Conservation (phyloP, 2,113 vertebrate species). For the Labeo catla region DNA sequence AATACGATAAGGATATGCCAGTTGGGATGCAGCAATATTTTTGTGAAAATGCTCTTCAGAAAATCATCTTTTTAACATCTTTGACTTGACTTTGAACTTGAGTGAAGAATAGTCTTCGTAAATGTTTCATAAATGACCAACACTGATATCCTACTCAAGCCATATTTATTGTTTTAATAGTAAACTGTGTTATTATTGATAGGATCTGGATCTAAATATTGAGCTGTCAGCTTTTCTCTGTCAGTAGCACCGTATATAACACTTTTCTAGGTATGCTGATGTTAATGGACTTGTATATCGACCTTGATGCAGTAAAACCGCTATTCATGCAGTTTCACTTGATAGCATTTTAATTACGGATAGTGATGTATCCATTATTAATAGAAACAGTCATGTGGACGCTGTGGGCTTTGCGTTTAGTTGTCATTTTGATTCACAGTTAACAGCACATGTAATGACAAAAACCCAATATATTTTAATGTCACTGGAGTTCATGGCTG, state of each 20-base stretch:
- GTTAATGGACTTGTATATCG: constrained; percentile 5
- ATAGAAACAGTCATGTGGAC: background rate
- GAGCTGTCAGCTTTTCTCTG: background rate
- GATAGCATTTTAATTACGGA: constrained; percentile 25
- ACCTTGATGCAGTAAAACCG: background rate
- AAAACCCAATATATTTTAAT: background rate
- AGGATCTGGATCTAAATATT: background rate
- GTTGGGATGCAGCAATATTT: background rate
- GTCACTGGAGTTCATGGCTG: background rate
- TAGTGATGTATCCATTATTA: constrained; percentile 25
- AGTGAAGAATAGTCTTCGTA: background rate
- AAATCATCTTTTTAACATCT: background rate
- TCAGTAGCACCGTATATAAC: background rate
- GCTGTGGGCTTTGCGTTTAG: background rate
- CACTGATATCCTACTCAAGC: background rate
- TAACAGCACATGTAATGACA: background rate
- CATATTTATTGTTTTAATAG: background rate
- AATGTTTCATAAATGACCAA: background rate
- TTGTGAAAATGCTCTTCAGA: background rate
- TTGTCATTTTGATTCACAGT: background rate
- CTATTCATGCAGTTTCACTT: background rate
- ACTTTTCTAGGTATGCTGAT: background rate
- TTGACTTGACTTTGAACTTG: background rate
- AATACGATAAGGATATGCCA: background rate
- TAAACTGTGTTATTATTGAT: background rate